Evolutionary conservation across 2,113 vertebrate genomes (phyloP), one percentile per base, ranked within the genome.

Genomic region (Chaetodon auriga): DNA sequence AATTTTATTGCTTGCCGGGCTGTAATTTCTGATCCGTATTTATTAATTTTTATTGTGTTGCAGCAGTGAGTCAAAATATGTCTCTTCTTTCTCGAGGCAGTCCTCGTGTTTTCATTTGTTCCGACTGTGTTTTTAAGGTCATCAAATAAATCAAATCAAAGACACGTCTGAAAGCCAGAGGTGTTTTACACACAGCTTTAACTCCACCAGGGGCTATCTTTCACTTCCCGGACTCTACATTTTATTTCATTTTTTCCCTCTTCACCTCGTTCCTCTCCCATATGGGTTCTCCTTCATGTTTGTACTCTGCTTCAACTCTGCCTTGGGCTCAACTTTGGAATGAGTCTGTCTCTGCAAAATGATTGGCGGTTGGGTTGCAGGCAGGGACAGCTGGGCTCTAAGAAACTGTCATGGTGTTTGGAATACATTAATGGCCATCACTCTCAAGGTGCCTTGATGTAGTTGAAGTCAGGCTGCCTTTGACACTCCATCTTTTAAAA

Each of bases 301-400:
- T 83, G 81, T 78, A 82, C 74, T 87, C 65, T 75, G 74, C 71
- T 85, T 89, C 86, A 83, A 82, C 77, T 75, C 79, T 35, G 89
- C 88, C 90, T 90, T 82, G 61, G 85, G 85, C 86, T 86, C 82
- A 89, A 83, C 86, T 89, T 82, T 86, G 76, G 82, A 90, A 87
- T 83, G 54, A 82, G 73, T 66, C 81, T 83, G 80, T 88, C 76
- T 83, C 80, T 66, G 70, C 7, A 11, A 64, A 63, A 84, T 91
- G 91, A 93, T 90, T 93, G 92, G 90, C 85, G 63, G 77, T 38
- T 75, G 81, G 76, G 77, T 48, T 83, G 80, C 69, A 78, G 83
- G 84, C 77, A 82, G 87, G 84, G 90, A 91, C 87, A 87, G 74
- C 84, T 85, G 84, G 76, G 83, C 81, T 86, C 66, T 78, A 46